Percentiles rank a stretch among this genome's conserved stretches.
These are phyloP conservation scores for Chymomyza costata DNA, from an alignment of 1,140 invertebrate genomes.

Conservation along the genomic window DNA sequence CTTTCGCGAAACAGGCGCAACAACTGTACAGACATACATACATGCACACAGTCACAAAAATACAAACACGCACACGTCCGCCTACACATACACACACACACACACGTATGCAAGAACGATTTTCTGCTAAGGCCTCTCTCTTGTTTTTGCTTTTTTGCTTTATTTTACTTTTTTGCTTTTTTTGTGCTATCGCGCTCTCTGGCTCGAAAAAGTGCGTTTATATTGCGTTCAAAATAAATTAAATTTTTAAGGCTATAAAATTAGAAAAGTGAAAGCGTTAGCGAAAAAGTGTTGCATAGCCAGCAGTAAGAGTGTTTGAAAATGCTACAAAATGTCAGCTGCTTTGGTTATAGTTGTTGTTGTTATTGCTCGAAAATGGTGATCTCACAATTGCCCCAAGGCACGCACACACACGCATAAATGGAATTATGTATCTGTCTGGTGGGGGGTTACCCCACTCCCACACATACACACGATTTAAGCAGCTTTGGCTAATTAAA, in stretches of 20 bases:
- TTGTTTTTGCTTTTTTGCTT: not conserved
- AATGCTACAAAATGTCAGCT: too few species aligned
- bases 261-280: conserved; percentile 21
- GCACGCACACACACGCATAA: conserved; percentile 16
- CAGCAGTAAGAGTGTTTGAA: conserved; percentile 38
- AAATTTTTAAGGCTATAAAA: conserved; percentile 30
- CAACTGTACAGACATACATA: not conserved
- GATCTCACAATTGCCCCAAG: too few species aligned
- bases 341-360: too few species aligned
- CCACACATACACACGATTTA: conserved; percentile 1
- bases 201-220: conserved; percentile 58
- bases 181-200: conserved; percentile 10
- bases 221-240: conserved; percentile 50
- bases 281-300: conserved; percentile 59
- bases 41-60: not conserved
- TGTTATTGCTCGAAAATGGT: too few species aligned
- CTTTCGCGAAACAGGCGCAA: conserved; percentile 5
- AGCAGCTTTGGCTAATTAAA: conserved; percentile 34
- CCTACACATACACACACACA: not conserved
- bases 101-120: too few species aligned
- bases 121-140: too few species aligned
- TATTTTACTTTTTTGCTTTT: conserved; percentile 1
- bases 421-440: conserved; percentile 15
- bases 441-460: conserved; percentile 3
- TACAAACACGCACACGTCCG: not conserved